Conservation (phyloP, 1,140 invertebrate species). For the Vanessa atalanta region DNA sequence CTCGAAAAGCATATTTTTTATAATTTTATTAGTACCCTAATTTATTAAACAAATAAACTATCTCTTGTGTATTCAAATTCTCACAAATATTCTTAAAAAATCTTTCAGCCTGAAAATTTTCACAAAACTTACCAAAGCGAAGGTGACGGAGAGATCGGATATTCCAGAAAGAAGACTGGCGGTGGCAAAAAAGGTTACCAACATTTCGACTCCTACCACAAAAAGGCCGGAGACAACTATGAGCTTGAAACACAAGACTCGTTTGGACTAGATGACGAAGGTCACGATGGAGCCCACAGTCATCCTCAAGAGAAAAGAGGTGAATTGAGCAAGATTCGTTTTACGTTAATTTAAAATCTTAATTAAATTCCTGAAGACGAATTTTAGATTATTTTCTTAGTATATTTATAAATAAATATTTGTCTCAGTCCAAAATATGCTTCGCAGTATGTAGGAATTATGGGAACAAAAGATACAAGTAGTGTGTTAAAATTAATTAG, state of each 20-base stretch:
- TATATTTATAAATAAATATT: neutral
- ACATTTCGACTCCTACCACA: slow-evolving; percentile 86
- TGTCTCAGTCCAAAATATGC: too few relatives aligned
- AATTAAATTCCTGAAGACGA: slow-evolving; percentile 49
- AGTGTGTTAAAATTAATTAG: neutral
- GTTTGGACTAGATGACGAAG: slow-evolving; percentile 79
- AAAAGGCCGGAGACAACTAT: slow-evolving; percentile 86
- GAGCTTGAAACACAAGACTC: slow-evolving; percentile 85
- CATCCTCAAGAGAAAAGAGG: slow-evolving; percentile 68
- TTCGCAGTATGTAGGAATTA: too few relatives aligned
- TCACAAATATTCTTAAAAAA: neutral
- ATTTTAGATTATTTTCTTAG: slow-evolving; percentile 28
- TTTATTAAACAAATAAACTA: too few relatives aligned
- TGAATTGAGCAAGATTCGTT: slow-evolving; percentile 48
- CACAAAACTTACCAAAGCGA: slow-evolving; percentile 74
- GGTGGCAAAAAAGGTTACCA: slow-evolving; percentile 87
- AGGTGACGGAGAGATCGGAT: slow-evolving; percentile 85
- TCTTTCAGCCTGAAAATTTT: slow-evolving; percentile 63
- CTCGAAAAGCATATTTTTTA: too few relatives aligned
- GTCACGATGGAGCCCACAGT: slow-evolving; percentile 63
- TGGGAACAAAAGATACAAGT: too few relatives aligned
- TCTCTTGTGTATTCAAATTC: too few relatives aligned
- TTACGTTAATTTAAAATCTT: slow-evolving; percentile 49
- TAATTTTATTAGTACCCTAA: too few relatives aligned
- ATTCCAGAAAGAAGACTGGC: slow-evolving; percentile 82